A percentile compares a stretch with the other conserved stretches of the same genome.
Evolutionary conservation across 2,797 vertebrate species (phyloP).

Genomic region (Acipenser transmontanus): DNA sequence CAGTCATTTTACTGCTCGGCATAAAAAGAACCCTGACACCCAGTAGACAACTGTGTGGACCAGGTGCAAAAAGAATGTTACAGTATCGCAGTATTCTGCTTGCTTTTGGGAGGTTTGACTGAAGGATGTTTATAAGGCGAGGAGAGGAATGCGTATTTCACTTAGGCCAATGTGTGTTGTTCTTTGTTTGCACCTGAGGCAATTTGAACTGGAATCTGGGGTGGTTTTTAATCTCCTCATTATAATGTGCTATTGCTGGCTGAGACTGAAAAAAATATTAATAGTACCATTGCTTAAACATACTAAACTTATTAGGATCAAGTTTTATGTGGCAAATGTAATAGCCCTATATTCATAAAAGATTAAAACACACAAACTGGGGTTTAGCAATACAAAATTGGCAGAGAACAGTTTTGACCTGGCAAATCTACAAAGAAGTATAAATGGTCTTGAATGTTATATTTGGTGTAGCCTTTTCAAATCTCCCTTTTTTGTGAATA

Average conservation of each 20-base stretch:
- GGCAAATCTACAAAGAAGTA: too few relatives aligned
- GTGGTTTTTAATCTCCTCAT: conserved; percentile 70
- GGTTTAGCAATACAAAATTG: too few relatives aligned
- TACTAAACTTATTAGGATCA: too few relatives aligned
- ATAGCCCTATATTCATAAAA: too few relatives aligned
- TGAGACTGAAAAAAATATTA: conserved; percentile 36
- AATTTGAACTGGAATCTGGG: conserved; percentile 64
- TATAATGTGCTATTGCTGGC: conserved; percentile 68
- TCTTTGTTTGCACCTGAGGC: conserved; percentile 49
- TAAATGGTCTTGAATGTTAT: too few relatives aligned
- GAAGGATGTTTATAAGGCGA: conserved; percentile 20
- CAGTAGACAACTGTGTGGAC: not conserved
- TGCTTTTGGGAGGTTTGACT: conserved; percentile 19
- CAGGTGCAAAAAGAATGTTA: conserved; percentile 4
- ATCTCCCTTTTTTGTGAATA: too few relatives aligned
- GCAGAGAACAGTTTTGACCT: too few relatives aligned
- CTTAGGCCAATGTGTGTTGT: conserved; percentile 28
- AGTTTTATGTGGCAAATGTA: too few relatives aligned
- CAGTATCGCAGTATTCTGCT: conserved; percentile 11
- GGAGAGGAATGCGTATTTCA: conserved; percentile 8
- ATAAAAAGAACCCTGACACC: conserved; percentile 1
- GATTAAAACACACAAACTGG: too few relatives aligned
- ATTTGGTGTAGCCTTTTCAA: too few relatives aligned
- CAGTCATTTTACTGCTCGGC: not conserved
- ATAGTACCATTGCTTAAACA: too few relatives aligned